Conservation (phyloP, 2,113 vertebrate species). For the Microcebus ravelobensis region DNA sequence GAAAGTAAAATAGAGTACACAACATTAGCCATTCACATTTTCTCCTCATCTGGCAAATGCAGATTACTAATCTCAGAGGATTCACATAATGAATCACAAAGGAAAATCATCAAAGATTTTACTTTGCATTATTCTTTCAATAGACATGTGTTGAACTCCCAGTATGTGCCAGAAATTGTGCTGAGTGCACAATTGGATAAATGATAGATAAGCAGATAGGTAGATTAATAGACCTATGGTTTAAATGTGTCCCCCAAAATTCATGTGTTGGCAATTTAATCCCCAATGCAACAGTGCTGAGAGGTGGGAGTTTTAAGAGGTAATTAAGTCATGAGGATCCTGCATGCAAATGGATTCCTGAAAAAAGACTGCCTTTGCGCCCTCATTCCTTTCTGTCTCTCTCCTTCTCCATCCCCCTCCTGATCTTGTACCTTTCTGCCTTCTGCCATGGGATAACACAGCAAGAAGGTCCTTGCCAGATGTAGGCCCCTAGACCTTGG, state of each 20-base stretch:
- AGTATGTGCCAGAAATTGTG: not conserved
- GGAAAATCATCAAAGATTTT: conserved; percentile 3
- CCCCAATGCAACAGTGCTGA: not conserved
- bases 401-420: not conserved
- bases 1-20: not conserved
- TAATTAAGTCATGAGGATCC: not conserved
- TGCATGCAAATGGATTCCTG: not conserved
- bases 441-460: not conserved
- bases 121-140: not conserved
- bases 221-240: not conserved
- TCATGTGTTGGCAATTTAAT: not conserved
- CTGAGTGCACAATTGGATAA: not conserved
- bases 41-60: conserved; percentile 32
- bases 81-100: conserved; percentile 27
- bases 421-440: not conserved
- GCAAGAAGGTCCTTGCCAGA: not conserved
- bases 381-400: not conserved
- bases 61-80: conserved; percentile 15
- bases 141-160: not conserved
- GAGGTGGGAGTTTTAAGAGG: not conserved
- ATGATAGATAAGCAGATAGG: not conserved
- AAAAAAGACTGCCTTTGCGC: not conserved
- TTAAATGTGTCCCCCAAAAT: not conserved
- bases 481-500: not conserved
- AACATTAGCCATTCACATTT: conserved; percentile 1